Evolutionary conservation across 2,888 invertebrate genomes (phyloP), one percentile per base, ranked within the genome.

Genomic region (Diadromus collaris): DNA sequence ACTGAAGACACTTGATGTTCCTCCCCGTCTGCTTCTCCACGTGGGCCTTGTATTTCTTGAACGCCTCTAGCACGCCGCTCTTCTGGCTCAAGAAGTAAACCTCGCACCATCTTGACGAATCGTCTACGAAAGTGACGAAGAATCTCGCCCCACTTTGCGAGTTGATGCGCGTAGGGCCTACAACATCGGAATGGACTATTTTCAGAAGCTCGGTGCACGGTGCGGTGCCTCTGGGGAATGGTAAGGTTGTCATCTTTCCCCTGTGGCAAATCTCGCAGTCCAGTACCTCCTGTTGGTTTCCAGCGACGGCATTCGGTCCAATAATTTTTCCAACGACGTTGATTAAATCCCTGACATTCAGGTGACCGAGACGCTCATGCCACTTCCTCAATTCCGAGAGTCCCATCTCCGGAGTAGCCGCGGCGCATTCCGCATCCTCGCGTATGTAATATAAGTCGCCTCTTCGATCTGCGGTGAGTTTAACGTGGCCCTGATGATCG

Each of bases 41-140:
- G 10, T 63, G 54, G 7, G 6, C n/a, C 44, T 80, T 78, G 64
- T 65, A 84, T 6, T 19, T 24, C 48, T 74, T 61, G 61, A 83
- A 81, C 6, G 68, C 71, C 5, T 76, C 65, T 0, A 81, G 48
- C 9, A 68, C 82, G 5, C 74, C 77, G 21, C 74, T 68, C 34
- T 82, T 83, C 48, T 61, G 41, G n/a, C 54, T 78, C 2, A 79
- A 9, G 29, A 81, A 78, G 21, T 68, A 61, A 0, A 83, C 78
- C 46, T 81, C 75, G 56, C 81, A 78, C 76, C 78, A 83, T 10
- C 81, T 13, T 10, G 76, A 54, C 6, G 34, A 27, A n/a, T 76
- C 64, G 21, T 76, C 71, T 3, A 76, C 27, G 34, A 76, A 71
- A 9, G 54, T 56, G 4, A 76, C 71, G 38, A 71, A 71, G 24